A percentile compares a stretch with the other conserved stretches of the same genome.
These are phyloP conservation scores for Cheilosia grossa DNA, from an alignment of 2,888 invertebrate species.

Conservation along the genomic window DNA sequence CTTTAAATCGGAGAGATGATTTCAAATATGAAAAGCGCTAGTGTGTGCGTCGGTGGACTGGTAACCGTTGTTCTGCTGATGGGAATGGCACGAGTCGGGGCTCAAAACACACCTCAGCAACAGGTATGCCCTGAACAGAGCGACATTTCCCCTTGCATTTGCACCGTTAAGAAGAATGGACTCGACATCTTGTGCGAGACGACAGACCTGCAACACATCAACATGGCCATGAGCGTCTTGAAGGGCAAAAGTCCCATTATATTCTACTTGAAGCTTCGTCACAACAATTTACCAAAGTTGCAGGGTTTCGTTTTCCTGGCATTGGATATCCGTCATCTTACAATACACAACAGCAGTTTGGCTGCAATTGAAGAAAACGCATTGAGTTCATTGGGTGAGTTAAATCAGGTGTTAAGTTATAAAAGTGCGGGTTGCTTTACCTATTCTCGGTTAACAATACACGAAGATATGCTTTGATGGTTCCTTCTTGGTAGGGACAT, in stretches of 20 bases:
- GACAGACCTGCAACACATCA: constrained; percentile 91
- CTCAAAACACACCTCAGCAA: constrained; percentile 80
- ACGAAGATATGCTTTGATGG: too few relatives aligned
- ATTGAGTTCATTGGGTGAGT: constrained; percentile 92
- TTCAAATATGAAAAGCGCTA: constrained; percentile 57
- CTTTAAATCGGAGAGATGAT: constrained; percentile 62
- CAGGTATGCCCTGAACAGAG: constrained; percentile 90
- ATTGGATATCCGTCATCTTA: constrained; percentile 93
- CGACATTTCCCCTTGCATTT: constrained; percentile 92
- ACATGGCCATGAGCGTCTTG: constrained; percentile 90
- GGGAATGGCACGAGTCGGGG: constrained; percentile 61
- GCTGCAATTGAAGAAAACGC: constrained; percentile 94
- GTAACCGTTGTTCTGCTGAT: constrained; percentile 42
- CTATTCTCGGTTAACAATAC: too few relatives aligned
- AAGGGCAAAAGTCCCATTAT: constrained; percentile 92
- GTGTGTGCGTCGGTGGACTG: constrained; percentile 45
- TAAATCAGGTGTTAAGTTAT: neutral
- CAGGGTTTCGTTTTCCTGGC: constrained; percentile 94
- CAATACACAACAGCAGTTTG: constrained; percentile 94
- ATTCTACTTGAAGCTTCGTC: constrained; percentile 93
- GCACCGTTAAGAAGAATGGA: constrained; percentile 94
- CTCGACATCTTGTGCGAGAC: constrained; percentile 95
- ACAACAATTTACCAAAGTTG: constrained; percentile 92
- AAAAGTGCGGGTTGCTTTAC: neutral
- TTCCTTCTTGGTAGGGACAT: too few relatives aligned